A percentile compares a stretch with the other conserved stretches of the same genome.
These are phyloP conservation scores for Propsilocerus akamusi DNA, from an alignment of 1,140 invertebrate genomes.

Conservation along the genomic window DNA sequence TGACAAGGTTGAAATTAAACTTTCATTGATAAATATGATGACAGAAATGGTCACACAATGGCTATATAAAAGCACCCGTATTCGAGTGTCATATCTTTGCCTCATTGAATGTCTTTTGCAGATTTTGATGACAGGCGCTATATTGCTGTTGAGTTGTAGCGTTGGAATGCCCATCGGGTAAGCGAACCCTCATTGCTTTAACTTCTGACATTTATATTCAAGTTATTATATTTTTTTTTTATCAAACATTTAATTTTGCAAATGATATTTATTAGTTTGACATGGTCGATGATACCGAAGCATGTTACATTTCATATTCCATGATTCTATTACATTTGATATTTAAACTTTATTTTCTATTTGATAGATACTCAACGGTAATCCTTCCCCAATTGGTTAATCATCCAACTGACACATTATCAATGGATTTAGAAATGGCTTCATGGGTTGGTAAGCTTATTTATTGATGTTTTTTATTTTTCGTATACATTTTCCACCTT, in stretches of 20 bases:
- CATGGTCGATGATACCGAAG: neutral
- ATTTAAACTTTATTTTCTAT: neutral
- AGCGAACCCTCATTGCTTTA: neutral
- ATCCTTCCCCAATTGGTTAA: slow-evolving; percentile 38
- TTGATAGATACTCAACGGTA: slow-evolving; percentile 33
- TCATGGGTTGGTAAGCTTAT: slow-evolving; percentile 41
- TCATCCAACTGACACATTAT: slow-evolving; percentile 22
- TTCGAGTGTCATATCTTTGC: neutral
- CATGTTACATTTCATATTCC: neutral
- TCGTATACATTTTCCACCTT: neutral
- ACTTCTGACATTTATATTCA: neutral
- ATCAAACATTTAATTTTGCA: neutral
- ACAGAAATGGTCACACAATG: no score
- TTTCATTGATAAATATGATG: no score
- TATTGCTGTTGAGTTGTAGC: slow-evolving; percentile 39
- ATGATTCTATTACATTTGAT: neutral
- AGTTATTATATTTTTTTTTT: neutral
- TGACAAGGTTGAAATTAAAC: no score
- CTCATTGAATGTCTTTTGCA: slow-evolving; percentile 14
- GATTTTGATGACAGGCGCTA: slow-evolving; percentile 44
- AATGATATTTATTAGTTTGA: neutral
- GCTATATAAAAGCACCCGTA: neutral
- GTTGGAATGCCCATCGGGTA: slow-evolving; percentile 48
- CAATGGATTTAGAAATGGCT: slow-evolving; percentile 34
- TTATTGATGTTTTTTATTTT: neutral